phyloP scores from a whole-genome alignment of 2,888 invertebrate species.

The Apantesis nais region DNA sequence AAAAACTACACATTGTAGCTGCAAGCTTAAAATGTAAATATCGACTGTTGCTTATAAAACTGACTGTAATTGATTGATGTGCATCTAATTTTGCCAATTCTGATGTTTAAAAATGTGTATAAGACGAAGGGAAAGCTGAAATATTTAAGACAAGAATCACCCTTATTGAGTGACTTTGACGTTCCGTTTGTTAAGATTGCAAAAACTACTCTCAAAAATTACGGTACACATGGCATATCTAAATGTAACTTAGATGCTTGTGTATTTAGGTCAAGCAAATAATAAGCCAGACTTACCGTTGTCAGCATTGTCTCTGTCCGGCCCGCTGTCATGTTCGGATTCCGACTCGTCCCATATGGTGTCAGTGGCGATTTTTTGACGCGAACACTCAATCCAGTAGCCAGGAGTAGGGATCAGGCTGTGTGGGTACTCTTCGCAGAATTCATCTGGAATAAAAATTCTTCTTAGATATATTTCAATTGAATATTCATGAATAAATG shows the following conservation, averaged over 20 bases:
- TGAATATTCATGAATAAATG: background rate
- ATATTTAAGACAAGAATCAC: background rate
- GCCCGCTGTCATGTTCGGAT: constrained; percentile 90
- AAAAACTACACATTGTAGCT: background rate
- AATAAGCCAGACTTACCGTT: constrained; percentile 61
- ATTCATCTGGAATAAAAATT: constrained; percentile 90
- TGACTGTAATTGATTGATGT: background rate
- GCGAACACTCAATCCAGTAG: constrained; percentile 98
- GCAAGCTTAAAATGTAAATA: background rate
- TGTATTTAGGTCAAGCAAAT: background rate
- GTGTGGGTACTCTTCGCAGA: constrained; percentile 97
- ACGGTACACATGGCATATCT: background rate
- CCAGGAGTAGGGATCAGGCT: constrained; percentile 96
- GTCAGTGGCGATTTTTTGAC: constrained; percentile 93
- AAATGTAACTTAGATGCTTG: background rate
- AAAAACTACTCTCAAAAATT: background rate
- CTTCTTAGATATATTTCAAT: background rate
- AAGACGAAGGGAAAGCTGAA: background rate
- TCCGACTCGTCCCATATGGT: constrained; percentile 95
- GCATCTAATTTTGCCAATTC: background rate
- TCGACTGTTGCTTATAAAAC: background rate
- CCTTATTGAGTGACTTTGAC: background rate
- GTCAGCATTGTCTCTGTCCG: constrained; percentile 79
- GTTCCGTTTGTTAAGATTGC: background rate
- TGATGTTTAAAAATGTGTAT: background rate